Evolutionary conservation across 2,113 vertebrate species (phyloP).

Genomic region (Pica pica): DNA sequence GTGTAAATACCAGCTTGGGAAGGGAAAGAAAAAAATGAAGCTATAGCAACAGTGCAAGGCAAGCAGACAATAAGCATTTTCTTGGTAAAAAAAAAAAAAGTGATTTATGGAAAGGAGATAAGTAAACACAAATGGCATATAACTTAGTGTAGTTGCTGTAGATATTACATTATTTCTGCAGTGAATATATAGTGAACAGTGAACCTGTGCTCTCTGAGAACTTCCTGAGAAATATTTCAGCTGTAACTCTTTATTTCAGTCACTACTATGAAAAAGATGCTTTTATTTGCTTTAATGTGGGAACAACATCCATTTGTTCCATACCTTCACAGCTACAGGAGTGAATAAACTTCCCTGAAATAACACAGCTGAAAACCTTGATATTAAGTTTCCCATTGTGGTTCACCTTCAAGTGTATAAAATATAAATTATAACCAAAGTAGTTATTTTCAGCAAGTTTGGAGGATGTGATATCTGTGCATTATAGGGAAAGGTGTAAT

Average conservation of each 20-base stretch:
- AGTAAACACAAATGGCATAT: neutral
- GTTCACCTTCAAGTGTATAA: neutral
- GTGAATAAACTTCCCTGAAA: neutral
- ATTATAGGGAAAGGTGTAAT: neutral
- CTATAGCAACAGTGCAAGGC: neutral
- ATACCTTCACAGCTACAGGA: neutral
- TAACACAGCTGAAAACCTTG: neutral
- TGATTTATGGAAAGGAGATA: neutral
- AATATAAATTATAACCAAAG: neutral
- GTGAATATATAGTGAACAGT: neutral
- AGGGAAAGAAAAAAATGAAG: neutral
- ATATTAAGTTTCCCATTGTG: neutral
- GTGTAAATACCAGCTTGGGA: neutral
- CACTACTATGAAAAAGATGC: neutral
- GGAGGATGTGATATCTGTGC: neutral
- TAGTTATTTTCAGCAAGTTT: neutral
- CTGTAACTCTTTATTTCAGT: neutral
- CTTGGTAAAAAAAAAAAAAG: neutral
- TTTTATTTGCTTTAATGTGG: neutral
- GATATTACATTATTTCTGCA: neutral
- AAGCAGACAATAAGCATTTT: neutral
- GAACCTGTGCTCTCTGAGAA: neutral
- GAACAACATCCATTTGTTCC: neutral
- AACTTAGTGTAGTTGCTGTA: neutral
- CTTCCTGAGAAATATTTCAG: neutral